Percentiles rank a stretch among this genome's conserved stretches.
These are phyloP conservation scores for Aplodontia rufa DNA, from an alignment of 2,113 vertebrate genomes.

Conservation along the genomic window DNA sequence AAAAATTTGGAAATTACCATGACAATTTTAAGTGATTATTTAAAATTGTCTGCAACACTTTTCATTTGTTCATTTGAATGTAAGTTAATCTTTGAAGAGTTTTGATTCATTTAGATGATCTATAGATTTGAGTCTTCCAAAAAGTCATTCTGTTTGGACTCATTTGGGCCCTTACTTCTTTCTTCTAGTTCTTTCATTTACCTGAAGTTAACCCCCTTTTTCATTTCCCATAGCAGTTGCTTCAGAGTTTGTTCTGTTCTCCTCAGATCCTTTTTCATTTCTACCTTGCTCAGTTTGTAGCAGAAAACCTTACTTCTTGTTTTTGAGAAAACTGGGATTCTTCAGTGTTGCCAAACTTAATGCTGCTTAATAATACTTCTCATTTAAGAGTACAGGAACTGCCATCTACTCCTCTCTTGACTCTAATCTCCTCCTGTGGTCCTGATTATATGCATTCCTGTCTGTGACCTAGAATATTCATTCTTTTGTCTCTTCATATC, in stretches of 20 bases:
- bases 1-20: not conserved
- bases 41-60: not conserved
- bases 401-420: not conserved
- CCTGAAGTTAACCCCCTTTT: not conserved
- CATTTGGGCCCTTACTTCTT: not conserved
- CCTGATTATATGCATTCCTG: not conserved
- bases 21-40: not conserved
- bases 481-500: not conserved
- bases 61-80: not conserved
- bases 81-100: not conserved
- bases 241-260: too few relatives aligned
- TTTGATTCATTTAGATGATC: slow-evolving; percentile 1
- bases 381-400: not conserved
- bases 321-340: slow-evolving; percentile 9
- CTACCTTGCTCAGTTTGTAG: not conserved
- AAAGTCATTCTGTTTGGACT: not conserved
- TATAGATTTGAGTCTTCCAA: not conserved
- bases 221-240: too few relatives aligned
- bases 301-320: not conserved
- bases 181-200: not conserved
- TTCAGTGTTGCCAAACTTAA: not conserved
- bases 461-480: not conserved
- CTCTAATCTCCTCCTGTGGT: not conserved
- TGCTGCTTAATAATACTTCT: not conserved
- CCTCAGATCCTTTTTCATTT: not conserved